A percentile compares a stretch with the other conserved stretches of the same genome.
phyloP scores from a whole-genome alignment of 1,140 invertebrate genomes.

The Drosophila bipectinata region DNA sequence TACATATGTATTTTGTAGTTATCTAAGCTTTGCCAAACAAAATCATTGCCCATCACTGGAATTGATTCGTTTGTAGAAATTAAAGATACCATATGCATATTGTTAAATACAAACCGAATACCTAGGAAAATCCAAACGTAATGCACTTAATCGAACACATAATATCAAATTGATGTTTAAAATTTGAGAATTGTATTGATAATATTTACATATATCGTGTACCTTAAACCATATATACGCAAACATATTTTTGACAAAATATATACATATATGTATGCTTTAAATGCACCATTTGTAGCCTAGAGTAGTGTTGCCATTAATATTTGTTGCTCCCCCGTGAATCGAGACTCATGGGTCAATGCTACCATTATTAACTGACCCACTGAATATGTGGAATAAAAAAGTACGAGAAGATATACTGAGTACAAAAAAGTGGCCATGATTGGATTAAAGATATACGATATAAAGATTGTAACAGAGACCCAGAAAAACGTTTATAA shows the following conservation, averaged over 20 bases:
- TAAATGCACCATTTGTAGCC: slow-evolving; percentile 40
- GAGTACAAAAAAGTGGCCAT: slow-evolving; percentile 9
- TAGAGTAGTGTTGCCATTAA: slow-evolving; percentile 37
- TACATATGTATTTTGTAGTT: slow-evolving; percentile 53
- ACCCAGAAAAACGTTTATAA: slow-evolving; percentile 7
- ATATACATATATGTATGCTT: slow-evolving; percentile 19
- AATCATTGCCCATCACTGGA: slow-evolving; percentile 11
- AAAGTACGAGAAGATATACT: neutral
- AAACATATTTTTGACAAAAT: slow-evolving; percentile 42
- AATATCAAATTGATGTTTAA: slow-evolving; percentile 63
- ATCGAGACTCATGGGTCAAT: neutral
- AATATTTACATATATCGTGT: slow-evolving; percentile 49
- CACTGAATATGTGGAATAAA: neutral
- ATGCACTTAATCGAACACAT: slow-evolving; percentile 50
- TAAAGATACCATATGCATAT: slow-evolving; percentile 28
- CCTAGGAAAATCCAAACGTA: slow-evolving; percentile 11
- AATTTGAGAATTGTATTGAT: slow-evolving; percentile 53
- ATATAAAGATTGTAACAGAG: slow-evolving; percentile 15
- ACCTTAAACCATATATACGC: slow-evolving; percentile 67
- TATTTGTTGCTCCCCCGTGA: slow-evolving; percentile 18
- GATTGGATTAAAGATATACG: slow-evolving; percentile 1
- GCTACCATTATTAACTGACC: neutral
- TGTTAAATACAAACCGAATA: slow-evolving; percentile 41
- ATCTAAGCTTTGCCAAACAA: slow-evolving; percentile 49
- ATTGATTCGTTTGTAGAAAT: slow-evolving; percentile 21